Base-by-base conservation (phyloP, 1,140 invertebrate species). In the Cyphomyrmex costatus region DNA sequence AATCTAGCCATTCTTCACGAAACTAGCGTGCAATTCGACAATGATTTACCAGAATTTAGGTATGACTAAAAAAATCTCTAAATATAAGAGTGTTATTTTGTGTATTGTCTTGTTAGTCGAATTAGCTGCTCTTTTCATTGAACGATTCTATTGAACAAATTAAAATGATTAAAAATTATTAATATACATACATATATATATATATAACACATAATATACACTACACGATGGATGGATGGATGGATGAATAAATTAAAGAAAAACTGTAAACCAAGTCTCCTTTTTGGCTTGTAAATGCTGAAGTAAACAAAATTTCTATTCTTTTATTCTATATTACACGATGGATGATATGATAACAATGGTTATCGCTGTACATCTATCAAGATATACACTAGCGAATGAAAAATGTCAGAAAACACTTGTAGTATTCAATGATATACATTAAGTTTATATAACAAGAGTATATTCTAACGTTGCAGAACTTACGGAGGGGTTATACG, bases 361-460 rank as follows among this genome's bases (percentile, higher is more conserved):
- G 7, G 33, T 65, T 65, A 12, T 36, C 19, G 7, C 0, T 65
- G 19, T 21, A 12, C n/a, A 36, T 63, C 33, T 63, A 63, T 63
- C 27, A n/a, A n/a, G 10, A 65, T 36, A n/a, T 12, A 5, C 3
- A n/a, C 98, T 3, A 98, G 97, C 16, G 97, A 96, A 95, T 99
- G 98, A 92, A 99, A 99, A 1, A 99, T 97, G 94, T 99, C 98
- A 0, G 98, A 95, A 51, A 99, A 96, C 27, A 99, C 97, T 96
- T 99, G n/a, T 33, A 5, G 0, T 68, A 68, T 14, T 5, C 19
- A 21, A 8, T 19, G 19, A 36, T 36, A 36, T 36, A 63, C 3
- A 16, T 65, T 36, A 36, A 42, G n/a, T 24, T 68, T 49, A 16
- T 7, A 3, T 68, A 46, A 68, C 14, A 21, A 68, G n/a, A 66